Percentiles rank a stretch among this genome's conserved stretches.
Conservation (phyloP, 2,797 vertebrate species). For the Eremophila alpestris region DNA sequence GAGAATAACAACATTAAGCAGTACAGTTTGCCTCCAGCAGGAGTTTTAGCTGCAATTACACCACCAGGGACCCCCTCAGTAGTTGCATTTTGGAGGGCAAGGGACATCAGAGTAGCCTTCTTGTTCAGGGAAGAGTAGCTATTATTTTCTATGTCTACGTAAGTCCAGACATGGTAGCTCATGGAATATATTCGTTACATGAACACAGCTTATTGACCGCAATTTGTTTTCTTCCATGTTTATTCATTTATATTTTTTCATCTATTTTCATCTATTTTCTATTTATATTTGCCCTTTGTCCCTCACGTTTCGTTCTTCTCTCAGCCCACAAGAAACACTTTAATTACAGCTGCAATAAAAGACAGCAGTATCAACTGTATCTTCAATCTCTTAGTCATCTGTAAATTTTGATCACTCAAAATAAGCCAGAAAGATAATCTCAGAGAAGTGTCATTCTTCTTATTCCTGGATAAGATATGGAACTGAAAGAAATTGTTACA, state of each 20-base stretch:
- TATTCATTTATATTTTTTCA: neutral
- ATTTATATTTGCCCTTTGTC: neutral
- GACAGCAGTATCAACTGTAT: neutral
- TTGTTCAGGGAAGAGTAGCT: neutral
- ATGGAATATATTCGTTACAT: neutral
- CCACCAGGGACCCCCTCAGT: neutral
- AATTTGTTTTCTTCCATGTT: neutral
- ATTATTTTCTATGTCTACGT: neutral
- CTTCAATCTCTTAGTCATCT: neutral
- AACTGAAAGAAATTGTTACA: neutral
- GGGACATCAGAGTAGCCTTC: neutral
- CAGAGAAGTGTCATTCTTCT: neutral
- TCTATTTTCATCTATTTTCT: neutral
- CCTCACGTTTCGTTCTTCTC: neutral
- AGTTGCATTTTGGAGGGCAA: neutral
- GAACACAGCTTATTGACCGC: neutral
- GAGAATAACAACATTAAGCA: conserved; percentile 13
- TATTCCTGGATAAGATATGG: neutral
- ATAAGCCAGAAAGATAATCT: neutral
- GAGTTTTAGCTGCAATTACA: neutral
- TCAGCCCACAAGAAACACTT: neutral
- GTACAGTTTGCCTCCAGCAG: conserved; percentile 18
- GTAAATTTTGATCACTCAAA: neutral
- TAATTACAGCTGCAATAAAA: neutral
- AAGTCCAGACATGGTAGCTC: neutral